These are phyloP conservation scores for Philopedon plagiatum DNA, from an alignment of 2,888 invertebrate species.

Conservation along the genomic window DNA sequence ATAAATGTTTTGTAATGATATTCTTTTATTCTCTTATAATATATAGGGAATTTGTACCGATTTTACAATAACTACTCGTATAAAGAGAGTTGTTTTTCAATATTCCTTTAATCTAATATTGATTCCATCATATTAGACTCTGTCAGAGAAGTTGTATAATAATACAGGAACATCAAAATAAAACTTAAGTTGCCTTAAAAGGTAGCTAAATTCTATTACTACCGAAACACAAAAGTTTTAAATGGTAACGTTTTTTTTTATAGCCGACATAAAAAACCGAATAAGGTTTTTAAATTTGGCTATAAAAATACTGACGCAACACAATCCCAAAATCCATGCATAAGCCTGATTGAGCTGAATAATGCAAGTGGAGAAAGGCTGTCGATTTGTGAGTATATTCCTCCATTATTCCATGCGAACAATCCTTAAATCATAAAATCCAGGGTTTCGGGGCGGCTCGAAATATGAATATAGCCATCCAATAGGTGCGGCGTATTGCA, in stretches of 20 bases:
- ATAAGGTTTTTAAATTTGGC: not conserved
- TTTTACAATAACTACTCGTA: no score
- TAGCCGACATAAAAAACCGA: not conserved
- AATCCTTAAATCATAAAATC: constrained; percentile 31
- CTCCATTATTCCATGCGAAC: constrained; percentile 24
- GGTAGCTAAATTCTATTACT: no score
- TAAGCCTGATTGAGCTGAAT: constrained; percentile 30
- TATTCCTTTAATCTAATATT: no score
- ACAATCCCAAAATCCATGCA: constrained; percentile 18
- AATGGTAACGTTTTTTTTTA: not conserved
- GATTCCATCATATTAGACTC: no score
- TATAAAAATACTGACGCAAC: constrained; percentile 9
- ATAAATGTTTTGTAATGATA: no score
- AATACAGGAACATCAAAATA: no score
- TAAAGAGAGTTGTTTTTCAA: no score
- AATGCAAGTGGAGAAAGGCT: constrained; percentile 21
- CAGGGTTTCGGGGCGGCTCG: constrained; percentile 1
- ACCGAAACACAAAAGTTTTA: not conserved
- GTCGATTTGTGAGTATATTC: constrained; percentile 27
- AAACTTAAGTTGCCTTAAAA: no score
- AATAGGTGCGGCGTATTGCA: not conserved
- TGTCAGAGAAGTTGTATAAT: no score
- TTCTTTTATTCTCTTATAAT: no score
- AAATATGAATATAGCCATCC: constrained; percentile 15
- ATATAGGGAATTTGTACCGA: no score